Evolutionary conservation across 2,113 vertebrate genomes (phyloP).

Genomic region (Perognathus longimembris): DNA sequence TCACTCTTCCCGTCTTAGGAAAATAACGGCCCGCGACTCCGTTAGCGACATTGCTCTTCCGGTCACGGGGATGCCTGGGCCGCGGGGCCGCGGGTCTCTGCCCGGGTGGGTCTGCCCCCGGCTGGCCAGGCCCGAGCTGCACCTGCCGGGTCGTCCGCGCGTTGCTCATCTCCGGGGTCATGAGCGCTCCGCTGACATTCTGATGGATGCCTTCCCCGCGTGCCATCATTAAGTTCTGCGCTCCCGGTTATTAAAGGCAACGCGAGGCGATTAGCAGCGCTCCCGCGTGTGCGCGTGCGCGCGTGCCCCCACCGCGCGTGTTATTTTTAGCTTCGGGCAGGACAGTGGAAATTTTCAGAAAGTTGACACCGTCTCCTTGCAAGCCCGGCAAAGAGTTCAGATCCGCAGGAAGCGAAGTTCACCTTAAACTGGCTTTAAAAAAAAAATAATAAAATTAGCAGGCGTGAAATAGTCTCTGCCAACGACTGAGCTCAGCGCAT

Average conservation of each 20-base stretch:
- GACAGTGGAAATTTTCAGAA: neutral
- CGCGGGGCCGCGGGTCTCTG: neutral
- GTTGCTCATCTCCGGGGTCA: constrained; percentile 55
- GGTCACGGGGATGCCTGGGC: neutral
- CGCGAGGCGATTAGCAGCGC: constrained; percentile 49
- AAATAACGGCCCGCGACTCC: neutral
- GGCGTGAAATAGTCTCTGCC: too few relatives aligned
- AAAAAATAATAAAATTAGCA: neutral
- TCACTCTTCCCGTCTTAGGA: neutral
- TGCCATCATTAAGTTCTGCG: constrained; percentile 56
- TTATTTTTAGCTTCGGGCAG: constrained; percentile 65
- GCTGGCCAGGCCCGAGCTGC: neutral
- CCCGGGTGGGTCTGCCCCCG: neutral
- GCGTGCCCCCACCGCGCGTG: constrained; percentile 43
- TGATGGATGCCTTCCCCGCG: constrained; percentile 29
- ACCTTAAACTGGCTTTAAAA: neutral
- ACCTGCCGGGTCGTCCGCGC: neutral
- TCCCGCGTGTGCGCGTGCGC: neutral
- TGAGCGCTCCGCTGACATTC: constrained; percentile 65
- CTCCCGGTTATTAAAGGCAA: constrained; percentile 67
- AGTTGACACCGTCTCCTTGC: neutral
- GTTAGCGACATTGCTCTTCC: constrained; percentile 39
- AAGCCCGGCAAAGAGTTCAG: neutral
- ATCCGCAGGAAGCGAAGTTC: neutral
- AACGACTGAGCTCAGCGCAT: too few relatives aligned